Evolutionary conservation across 2,113 vertebrate genomes (phyloP), one percentile per base, ranked within the genome.

Genomic region (Phocoena phocoena): DNA sequence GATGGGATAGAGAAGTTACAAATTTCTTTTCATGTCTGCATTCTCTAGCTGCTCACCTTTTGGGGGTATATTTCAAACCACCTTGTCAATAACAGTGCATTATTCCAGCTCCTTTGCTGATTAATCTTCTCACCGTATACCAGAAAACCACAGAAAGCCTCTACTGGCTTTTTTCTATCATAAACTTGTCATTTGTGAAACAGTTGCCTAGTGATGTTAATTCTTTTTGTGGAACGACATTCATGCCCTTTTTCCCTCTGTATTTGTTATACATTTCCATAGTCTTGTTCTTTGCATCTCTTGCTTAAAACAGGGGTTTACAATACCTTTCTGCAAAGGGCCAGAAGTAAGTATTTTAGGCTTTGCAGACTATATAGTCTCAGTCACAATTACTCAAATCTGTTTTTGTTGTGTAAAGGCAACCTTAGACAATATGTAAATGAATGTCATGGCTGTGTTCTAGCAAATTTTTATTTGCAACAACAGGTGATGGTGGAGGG

Each of bases 81-180:
- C 1, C n/a, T 47, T 47, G 0, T 55, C n/a, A 11, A 18, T 38
- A 26, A 18, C 17, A 2, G 13, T 41, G 25, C 3, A 0, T 71
- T 33, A 21, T 82, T 88, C 63, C 8, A 68, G 67, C 47, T 77
- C 60, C 21, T 73, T 0, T 55, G 80, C 67, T 81, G 44, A 25
- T 55, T 68, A 58, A 38, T 88, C 83, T 80, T 88, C 83, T 74
- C 41, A 76, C 5, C 47, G 6, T 55, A 12, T 13, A 55, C 8
- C 36, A 76, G 86, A 60, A 92, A 73, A 82, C 28, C n/a, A 41
- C 20, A 79, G 36, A 71, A 50, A 50, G 18, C 41, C 33, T 44
- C 8, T 44, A 3, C 28, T 47, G 31, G 20, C 8, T 58, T 88
- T 87, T 63, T 26, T 67, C 17, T 53, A 1, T 70, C 13, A 2